phyloP scores from a whole-genome alignment of 2,113 vertebrate genomes.

The Emberiza fucata region DNA sequence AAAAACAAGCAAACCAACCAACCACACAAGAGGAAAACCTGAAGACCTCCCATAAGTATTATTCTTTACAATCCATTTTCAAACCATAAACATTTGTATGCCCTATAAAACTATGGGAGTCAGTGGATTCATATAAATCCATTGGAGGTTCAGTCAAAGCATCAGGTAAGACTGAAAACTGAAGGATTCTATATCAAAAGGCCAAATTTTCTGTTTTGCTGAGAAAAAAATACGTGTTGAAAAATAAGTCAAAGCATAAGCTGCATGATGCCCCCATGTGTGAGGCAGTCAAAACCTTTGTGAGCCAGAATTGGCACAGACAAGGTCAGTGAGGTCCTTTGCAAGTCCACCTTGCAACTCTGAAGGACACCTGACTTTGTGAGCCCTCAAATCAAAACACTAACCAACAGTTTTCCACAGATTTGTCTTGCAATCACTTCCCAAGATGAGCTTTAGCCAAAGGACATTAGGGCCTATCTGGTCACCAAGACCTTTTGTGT shows the following conservation, averaged over 20 bases:
- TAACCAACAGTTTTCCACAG: neutral
- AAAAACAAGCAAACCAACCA: neutral
- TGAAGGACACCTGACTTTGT: neutral
- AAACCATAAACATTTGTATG: neutral
- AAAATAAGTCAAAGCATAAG: neutral
- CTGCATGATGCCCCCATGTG: accelerated
- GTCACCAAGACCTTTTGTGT: neutral
- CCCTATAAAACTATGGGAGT: neutral
- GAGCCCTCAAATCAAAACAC: neutral
- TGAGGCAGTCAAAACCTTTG: neutral
- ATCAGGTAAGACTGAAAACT: neutral
- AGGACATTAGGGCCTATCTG: neutral
- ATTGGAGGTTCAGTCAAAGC: neutral
- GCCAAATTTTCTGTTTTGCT: neutral
- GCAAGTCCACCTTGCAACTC: neutral
- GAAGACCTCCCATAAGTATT: neutral
- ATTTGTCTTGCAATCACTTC: neutral
- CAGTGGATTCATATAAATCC: neutral
- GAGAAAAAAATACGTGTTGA: neutral
- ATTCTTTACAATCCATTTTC: neutral
- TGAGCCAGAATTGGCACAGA: neutral
- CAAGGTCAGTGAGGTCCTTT: neutral
- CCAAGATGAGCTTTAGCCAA: neutral
- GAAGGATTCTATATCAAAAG: neutral
- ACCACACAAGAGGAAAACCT: neutral